phyloP scores from a whole-genome alignment of 2,888 invertebrate genomes.

The Drosophila hawaiiensis region DNA sequence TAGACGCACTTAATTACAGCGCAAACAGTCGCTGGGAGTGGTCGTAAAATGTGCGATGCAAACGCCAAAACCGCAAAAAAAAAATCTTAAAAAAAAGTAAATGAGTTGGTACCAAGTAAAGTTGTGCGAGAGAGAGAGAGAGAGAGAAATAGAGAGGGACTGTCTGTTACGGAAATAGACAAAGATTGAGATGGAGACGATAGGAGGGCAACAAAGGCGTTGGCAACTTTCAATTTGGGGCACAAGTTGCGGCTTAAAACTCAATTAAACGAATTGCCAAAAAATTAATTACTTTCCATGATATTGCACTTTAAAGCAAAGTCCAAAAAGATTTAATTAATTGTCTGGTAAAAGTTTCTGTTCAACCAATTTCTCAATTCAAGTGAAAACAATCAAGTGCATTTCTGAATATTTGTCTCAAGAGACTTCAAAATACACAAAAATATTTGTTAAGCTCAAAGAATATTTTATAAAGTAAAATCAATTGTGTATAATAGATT shows the following conservation, averaged over 20 bases:
- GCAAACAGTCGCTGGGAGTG: conserved; percentile 69
- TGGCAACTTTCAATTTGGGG: conserved; percentile 58
- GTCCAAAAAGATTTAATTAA: conserved; percentile 3
- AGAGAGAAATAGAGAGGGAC: background rate
- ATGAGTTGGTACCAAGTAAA: conserved; percentile 15
- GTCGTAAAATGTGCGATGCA: conserved; percentile 62
- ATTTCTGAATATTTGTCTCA: conserved; percentile 7
- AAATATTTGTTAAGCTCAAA: background rate
- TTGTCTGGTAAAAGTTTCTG: conserved; percentile 26
- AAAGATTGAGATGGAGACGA: background rate
- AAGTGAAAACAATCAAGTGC: conserved; percentile 49
- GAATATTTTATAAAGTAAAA: background rate
- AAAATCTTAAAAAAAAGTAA: conserved; percentile 3
- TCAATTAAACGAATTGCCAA: conserved; percentile 75
- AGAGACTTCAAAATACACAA: background rate
- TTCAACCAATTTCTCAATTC: conserved; percentile 43
- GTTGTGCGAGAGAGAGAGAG: background rate
- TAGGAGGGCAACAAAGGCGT: conserved; percentile 1
- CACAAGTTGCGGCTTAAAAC: conserved; percentile 73
- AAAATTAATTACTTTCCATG: conserved; percentile 73
- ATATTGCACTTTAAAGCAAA: conserved; percentile 33
- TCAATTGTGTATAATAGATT: background rate
- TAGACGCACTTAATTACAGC: conserved; percentile 80
- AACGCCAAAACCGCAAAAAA: conserved; percentile 47
- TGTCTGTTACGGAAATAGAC: conserved; percentile 13